Evolutionary conservation across 2,113 vertebrate genomes (phyloP).

Genomic region (Lamprotornis superbus): DNA sequence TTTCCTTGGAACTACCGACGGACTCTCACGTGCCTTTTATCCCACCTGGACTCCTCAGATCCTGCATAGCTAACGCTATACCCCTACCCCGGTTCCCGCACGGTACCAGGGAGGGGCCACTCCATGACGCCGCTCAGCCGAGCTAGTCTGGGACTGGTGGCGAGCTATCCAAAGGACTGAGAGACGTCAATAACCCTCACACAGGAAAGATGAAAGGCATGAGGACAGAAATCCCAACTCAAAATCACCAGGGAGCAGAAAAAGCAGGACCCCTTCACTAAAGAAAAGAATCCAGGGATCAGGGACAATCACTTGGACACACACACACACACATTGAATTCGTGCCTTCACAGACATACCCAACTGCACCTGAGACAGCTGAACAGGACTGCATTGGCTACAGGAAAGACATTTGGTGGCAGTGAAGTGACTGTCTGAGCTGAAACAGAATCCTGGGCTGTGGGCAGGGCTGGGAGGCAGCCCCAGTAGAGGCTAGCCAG

Average conservation of each 20-base stretch:
- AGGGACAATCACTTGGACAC: not conserved
- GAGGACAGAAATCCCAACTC: not conserved
- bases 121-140: too few species aligned
- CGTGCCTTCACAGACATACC: too few species aligned
- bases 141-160: too few species aligned
- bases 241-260: not conserved
- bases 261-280: not conserved
- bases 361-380: not conserved
- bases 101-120: too few species aligned
- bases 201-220: not conserved
- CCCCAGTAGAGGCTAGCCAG: accelerated
- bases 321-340: not conserved
- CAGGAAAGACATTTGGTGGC: not conserved
- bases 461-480: not conserved
- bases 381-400: not conserved
- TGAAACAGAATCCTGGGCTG: accelerated
- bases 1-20: too few species aligned
- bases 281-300: not conserved
- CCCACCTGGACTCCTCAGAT: too few species aligned
- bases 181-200: too few species aligned
- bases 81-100: too few species aligned
- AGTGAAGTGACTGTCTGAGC: not conserved
- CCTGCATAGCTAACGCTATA: too few species aligned
- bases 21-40: too few species aligned
- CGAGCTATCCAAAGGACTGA: too few species aligned